These are phyloP conservation scores for Epinephelus malabaricus DNA, from an alignment of 2,797 vertebrate species.

Conservation along the genomic window DNA sequence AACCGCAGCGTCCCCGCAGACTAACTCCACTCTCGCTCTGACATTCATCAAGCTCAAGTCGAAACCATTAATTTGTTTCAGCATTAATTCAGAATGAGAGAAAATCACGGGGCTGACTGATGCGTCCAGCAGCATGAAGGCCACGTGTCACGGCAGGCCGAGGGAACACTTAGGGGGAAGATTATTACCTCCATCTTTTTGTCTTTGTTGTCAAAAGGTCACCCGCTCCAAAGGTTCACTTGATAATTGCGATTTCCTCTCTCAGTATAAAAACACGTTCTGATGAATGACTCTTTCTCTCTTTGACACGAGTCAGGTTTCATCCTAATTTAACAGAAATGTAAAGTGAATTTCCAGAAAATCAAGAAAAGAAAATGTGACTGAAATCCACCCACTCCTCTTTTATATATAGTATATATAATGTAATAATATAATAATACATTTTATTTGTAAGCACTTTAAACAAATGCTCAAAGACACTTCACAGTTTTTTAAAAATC, in stretches of 20 bases:
- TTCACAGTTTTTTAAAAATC: too few relatives aligned
- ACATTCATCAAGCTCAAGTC: slow-evolving; percentile 67
- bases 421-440: too few relatives aligned
- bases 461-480: too few relatives aligned
- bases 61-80: slow-evolving; percentile 54
- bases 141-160: background rate
- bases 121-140: slow-evolving; percentile 20
- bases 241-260: slow-evolving; percentile 3
- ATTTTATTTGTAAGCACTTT: too few relatives aligned
- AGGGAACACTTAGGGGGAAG: background rate
- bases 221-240: background rate
- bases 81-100: slow-evolving; percentile 61
- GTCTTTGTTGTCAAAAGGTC: background rate
- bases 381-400: too few relatives aligned
- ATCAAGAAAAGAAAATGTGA: background rate
- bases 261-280: background rate
- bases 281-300: background rate
- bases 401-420: too few relatives aligned
- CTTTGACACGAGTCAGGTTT: too few relatives aligned
- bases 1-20: slow-evolving; percentile 28
- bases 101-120: slow-evolving; percentile 48
- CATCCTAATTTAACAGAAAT: background rate
- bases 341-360: background rate
- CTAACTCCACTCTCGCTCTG: slow-evolving; percentile 21
- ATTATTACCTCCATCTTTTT: slow-evolving; percentile 3